These are phyloP conservation scores for Meloidogyne chitwoodi DNA, from an alignment of 1,140 invertebrate species.

Conservation along the genomic window DNA sequence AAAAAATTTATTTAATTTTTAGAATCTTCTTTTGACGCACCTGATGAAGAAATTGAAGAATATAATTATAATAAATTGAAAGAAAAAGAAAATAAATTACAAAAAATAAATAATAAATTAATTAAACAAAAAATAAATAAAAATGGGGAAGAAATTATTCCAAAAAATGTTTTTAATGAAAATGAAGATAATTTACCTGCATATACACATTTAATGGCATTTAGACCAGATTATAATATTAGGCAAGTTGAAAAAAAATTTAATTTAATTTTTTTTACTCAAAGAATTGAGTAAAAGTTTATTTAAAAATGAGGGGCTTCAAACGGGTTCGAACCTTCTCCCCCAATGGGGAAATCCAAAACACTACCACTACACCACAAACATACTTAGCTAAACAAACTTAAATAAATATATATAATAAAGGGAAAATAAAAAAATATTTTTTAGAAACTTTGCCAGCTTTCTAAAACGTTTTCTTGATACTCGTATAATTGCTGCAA, in stretches of 20 bases:
- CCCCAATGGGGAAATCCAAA: neutral
- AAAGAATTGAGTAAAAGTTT: too few relatives aligned
- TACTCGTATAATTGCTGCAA: neutral
- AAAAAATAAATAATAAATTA: neutral
- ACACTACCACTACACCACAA: neutral
- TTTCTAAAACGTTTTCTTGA: neutral
- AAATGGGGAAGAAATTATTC: neutral
- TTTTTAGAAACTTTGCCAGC: neutral
- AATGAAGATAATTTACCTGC: neutral
- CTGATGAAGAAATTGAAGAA: neutral
- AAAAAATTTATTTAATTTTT: too few relatives aligned
- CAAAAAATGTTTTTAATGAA: neutral
- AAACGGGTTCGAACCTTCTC: too few relatives aligned
- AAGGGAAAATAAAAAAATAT: neutral
- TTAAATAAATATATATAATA: neutral
- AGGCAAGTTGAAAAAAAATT: neutral
- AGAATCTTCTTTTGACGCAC: neutral
- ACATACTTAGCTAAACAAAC: neutral
- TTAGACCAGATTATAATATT: neutral
- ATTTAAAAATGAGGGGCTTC: too few relatives aligned
- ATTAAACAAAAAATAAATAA: neutral
- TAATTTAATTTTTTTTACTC: neutral
- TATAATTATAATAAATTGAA: neutral
- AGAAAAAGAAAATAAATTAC: neutral
- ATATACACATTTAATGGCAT: neutral